A percentile compares a stretch with the other conserved stretches of the same genome.
These are phyloP conservation scores for Fringilla coelebs DNA, from an alignment of 2,797 vertebrate species.

Conservation along the genomic window DNA sequence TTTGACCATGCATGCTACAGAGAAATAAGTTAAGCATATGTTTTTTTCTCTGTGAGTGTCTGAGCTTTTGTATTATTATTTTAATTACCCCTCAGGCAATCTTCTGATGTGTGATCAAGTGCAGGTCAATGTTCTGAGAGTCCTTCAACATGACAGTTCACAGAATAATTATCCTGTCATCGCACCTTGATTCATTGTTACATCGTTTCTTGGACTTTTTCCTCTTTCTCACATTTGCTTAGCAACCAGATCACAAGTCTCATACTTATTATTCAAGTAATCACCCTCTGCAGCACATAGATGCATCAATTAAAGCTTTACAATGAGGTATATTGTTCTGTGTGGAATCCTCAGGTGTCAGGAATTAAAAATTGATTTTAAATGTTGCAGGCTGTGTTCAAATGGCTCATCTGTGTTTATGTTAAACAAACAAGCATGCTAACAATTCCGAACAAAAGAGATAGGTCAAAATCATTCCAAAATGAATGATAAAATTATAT, in stretches of 20 bases:
- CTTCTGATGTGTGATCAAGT: conserved; percentile 44
- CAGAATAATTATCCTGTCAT: conserved; percentile 65
- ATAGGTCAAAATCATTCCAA: conserved; percentile 34
- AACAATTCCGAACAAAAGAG: conserved; percentile 39
- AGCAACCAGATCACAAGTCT: conserved; percentile 61
- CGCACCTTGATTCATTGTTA: conserved; percentile 64
- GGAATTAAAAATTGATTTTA: conserved; percentile 54
- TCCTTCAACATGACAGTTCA: conserved; percentile 67
- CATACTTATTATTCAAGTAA: conserved; percentile 66
- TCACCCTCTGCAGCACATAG: conserved; percentile 56
- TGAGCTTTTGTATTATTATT: conserved; percentile 47
- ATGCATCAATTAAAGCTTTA: conserved; percentile 70
- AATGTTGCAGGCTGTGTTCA: background rate
- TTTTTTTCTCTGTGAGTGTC: conserved; percentile 26
- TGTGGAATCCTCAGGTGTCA: conserved; percentile 57
- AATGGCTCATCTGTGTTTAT: conserved; percentile 60
- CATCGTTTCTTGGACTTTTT: conserved; percentile 50
- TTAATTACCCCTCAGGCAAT: conserved; percentile 72
- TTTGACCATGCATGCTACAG: background rate
- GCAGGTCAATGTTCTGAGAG: conserved; percentile 62
- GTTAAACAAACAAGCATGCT: conserved; percentile 30
- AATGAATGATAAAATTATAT: conserved; percentile 65
- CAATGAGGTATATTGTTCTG: conserved; percentile 68
- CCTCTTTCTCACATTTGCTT: conserved; percentile 55
- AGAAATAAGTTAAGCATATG: background rate